Conservation (phyloP, 2,888 invertebrate species). For the Oxycera nigricornis region DNA sequence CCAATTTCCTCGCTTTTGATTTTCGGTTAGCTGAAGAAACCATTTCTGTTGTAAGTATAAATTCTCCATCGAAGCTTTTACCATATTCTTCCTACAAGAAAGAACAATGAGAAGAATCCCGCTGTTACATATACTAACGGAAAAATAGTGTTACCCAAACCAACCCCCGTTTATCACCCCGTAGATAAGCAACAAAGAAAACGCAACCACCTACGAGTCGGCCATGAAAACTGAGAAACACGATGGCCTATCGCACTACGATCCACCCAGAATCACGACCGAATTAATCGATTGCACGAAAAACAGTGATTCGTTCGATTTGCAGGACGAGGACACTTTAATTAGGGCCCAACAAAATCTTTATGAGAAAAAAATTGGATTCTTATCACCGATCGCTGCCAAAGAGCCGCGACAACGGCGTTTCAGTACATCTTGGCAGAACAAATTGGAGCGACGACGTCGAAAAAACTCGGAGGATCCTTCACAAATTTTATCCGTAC, state of each 20-base stretch:
- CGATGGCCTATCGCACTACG: slow-evolving; percentile 54
- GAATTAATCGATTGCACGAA: neutral
- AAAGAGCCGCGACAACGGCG: slow-evolving; percentile 60
- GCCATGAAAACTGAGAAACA: slow-evolving; percentile 60
- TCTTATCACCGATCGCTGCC: neutral
- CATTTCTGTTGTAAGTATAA: too few species aligned
- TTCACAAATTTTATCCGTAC: slow-evolving; percentile 23
- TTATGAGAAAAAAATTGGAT: slow-evolving; percentile 8
- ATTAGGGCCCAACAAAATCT: neutral
- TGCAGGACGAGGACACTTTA: slow-evolving; percentile 30
- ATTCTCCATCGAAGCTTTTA: neutral
- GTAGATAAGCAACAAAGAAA: slow-evolving; percentile 49
- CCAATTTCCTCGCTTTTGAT: too few species aligned
- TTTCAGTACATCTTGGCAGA: slow-evolving; percentile 56
- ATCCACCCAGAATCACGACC: neutral
- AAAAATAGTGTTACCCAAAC: neutral
- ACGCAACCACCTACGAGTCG: slow-evolving; percentile 56
- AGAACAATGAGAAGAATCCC: neutral
- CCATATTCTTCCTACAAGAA: neutral
- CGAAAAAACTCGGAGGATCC: slow-evolving; percentile 58
- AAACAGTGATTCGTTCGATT: slow-evolving; percentile 26
- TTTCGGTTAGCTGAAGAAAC: neutral
- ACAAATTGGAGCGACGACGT: slow-evolving; percentile 60
- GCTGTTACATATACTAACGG: neutral
- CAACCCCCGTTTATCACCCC: neutral